A percentile compares a stretch with the other conserved stretches of the same genome.
Evolutionary conservation across 2,113 vertebrate species (phyloP).

Genomic region (Sturnira hondurensis): DNA sequence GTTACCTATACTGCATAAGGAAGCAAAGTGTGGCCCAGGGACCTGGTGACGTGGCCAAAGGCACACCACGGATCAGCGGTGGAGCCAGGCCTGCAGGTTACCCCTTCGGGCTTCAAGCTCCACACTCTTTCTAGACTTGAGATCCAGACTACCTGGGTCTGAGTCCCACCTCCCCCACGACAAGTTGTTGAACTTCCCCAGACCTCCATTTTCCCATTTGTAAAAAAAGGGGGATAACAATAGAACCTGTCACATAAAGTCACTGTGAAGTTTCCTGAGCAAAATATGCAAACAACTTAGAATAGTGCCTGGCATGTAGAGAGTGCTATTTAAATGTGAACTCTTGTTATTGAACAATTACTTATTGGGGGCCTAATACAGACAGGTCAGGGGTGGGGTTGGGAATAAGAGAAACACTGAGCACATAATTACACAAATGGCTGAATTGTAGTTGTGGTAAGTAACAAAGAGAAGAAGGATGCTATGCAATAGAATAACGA

Average conservation of each 20-base stretch:
- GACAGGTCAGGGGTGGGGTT: not conserved
- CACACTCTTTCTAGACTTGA: not conserved
- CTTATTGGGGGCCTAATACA: not conserved
- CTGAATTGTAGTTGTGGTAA: not conserved
- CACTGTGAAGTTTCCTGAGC: not conserved
- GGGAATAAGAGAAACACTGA: not conserved
- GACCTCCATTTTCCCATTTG: not conserved
- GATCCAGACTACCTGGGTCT: not conserved
- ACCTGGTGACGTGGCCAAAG: not conserved
- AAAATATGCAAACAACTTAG: not conserved
- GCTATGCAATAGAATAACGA: not conserved
- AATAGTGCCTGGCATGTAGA: not conserved
- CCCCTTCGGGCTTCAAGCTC: not conserved
- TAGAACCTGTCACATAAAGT: not conserved
- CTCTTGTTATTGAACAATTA: not conserved
- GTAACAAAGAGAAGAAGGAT: not conserved
- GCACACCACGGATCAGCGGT: not conserved
- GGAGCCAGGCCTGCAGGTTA: not conserved
- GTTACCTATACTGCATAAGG: accelerated
- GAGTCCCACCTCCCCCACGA: not conserved
- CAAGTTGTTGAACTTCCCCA: not conserved
- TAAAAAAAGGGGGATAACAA: not conserved
- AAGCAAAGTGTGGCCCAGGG: not conserved
- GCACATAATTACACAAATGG: not conserved
- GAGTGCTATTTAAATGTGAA: not conserved